A percentile compares a stretch with the other conserved stretches of the same genome.
Evolutionary conservation across 2,113 vertebrate genomes (phyloP).

Genomic region (Cyprinus carpio): DNA sequence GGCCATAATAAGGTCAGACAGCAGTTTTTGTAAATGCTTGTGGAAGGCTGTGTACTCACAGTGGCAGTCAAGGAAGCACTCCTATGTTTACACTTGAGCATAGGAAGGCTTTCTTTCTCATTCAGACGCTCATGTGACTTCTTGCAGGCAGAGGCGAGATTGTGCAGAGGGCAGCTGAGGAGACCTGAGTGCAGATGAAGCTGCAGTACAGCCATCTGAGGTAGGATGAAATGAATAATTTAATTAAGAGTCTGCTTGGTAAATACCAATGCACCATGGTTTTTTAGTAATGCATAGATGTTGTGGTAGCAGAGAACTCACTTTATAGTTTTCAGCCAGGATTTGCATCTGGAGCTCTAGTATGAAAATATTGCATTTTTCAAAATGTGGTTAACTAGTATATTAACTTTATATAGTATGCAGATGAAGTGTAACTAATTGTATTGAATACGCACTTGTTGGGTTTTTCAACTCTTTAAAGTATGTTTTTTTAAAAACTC

Average conservation of each 20-base stretch:
- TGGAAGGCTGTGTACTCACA: slow-evolving; percentile 46
- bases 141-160: slow-evolving; percentile 60
- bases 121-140: slow-evolving; percentile 57
- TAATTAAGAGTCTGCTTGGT: not conserved
- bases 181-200: not conserved
- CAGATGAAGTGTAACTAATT: not conserved
- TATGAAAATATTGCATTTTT: not conserved
- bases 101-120: slow-evolving; percentile 59
- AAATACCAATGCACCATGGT: not conserved
- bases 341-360: not conserved
- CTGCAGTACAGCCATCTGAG: not conserved
- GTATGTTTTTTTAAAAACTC: too few species aligned
- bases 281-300: not conserved
- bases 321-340: not conserved
- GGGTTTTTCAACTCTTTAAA: too few species aligned
- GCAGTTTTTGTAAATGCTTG: slow-evolving; percentile 24
- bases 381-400: not conserved
- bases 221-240: not conserved
- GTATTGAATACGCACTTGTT: too few species aligned
- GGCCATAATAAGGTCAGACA: not conserved
- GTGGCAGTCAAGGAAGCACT: slow-evolving; percentile 63
- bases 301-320: not conserved
- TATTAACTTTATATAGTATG: not conserved
- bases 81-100: slow-evolving; percentile 61
- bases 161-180: slow-evolving; percentile 45